These are phyloP conservation scores for Smutsia temminckii DNA, from an alignment of 2,797 vertebrate genomes.

Conservation along the genomic window DNA sequence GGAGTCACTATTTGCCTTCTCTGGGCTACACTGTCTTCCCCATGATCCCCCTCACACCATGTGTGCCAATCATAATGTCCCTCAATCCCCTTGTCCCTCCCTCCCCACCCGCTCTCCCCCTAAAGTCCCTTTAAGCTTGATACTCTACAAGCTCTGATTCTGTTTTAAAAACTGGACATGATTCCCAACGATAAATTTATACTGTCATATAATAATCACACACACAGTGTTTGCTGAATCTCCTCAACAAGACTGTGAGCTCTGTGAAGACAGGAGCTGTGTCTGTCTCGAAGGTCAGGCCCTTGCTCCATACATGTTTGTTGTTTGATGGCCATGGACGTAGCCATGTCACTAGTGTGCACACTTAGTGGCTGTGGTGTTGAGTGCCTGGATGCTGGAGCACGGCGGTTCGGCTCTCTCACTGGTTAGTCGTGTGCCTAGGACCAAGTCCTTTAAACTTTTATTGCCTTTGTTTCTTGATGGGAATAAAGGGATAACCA, in stretches of 20 bases:
- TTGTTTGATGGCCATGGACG: not conserved
- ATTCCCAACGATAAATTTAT: not conserved
- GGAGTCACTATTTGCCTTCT: too few species aligned
- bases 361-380: rapidly evolving
- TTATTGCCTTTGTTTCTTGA: not conserved
- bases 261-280: not conserved
- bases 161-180: not conserved
- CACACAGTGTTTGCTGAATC: not conserved
- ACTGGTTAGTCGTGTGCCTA: not conserved
- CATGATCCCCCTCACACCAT: too few species aligned
- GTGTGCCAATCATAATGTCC: too few species aligned
- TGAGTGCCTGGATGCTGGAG: not conserved
- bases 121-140: not conserved
- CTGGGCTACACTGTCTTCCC: too few species aligned
- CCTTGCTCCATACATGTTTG: rapidly evolving
- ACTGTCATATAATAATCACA: not conserved
- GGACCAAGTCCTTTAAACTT: not conserved
- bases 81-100: too few species aligned
- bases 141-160: not conserved
- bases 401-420: not conserved
- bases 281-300: not conserved
- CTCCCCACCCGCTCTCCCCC: too few species aligned
- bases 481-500: not conserved
- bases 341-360: not conserved
- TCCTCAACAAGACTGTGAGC: not conserved